Evolutionary conservation across 1,140 invertebrate genomes (phyloP).

Genomic region (Panagrolaimus sp.): DNA sequence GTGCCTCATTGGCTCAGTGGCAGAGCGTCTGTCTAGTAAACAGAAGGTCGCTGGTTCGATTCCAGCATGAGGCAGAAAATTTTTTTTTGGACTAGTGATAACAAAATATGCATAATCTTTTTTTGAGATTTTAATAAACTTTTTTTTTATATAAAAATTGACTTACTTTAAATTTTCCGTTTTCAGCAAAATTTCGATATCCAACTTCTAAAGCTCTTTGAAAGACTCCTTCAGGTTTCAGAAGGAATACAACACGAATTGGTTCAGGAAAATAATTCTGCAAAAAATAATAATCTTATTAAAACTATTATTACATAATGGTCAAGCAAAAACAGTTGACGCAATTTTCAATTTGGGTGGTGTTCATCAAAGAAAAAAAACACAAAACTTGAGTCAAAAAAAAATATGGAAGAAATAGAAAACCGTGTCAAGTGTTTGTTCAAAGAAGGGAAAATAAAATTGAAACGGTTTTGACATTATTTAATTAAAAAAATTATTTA

Average conservation of each 20-base stretch:
- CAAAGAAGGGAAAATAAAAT: neutral
- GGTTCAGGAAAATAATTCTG: slow-evolving; percentile 87
- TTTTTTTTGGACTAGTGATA: neutral
- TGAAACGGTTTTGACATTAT: too few relatives aligned
- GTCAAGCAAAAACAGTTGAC: slow-evolving; percentile 1
- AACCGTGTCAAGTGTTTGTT: neutral
- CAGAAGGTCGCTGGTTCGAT: slow-evolving; percentile 39
- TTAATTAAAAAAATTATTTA: too few relatives aligned
- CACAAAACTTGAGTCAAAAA: slow-evolving; percentile 3
- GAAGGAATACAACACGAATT: slow-evolving; percentile 82
- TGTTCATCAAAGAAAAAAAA: too few relatives aligned
- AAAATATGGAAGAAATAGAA: neutral
- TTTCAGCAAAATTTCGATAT: slow-evolving; percentile 86
- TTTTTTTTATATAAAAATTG: neutral
- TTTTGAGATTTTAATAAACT: too few relatives aligned
- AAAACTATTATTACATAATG: slow-evolving; percentile 17
- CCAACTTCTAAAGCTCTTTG: slow-evolving; percentile 92
- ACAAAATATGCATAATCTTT: neutral
- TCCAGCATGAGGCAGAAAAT: slow-evolving; percentile 32
- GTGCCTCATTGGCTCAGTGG: slow-evolving; percentile 31
- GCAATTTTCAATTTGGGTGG: neutral
- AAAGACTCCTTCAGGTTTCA: slow-evolving; percentile 82
- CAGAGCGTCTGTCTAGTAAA: slow-evolving; percentile 38
- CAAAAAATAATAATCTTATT: slow-evolving; percentile 53
- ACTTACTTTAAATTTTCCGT: slow-evolving; percentile 83